Conservation (phyloP, 2,113 vertebrate genomes). For the Chlamydotis undulata region DNA sequence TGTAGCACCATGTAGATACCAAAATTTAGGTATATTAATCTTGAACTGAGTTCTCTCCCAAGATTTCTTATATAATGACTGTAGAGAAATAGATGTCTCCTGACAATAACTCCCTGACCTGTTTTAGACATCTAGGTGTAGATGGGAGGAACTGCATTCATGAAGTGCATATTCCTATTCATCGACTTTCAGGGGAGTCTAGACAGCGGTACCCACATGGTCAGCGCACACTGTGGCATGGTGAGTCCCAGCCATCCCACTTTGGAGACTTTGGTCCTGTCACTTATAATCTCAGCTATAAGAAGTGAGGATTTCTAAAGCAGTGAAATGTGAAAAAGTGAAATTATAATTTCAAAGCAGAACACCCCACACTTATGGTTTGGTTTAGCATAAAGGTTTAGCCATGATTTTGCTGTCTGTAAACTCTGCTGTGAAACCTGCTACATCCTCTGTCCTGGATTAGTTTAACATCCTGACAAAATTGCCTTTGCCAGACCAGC, state of each 20-base stretch:
- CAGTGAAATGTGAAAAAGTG: not conserved
- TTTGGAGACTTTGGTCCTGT: not conserved
- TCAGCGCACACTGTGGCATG: not conserved
- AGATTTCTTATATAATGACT: not conserved
- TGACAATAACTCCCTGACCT: not conserved
- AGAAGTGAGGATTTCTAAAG: not conserved
- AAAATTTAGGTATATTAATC: not conserved
- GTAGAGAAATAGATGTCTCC: not conserved
- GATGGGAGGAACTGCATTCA: not conserved
- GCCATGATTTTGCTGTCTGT: not conserved
- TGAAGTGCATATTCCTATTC: not conserved
- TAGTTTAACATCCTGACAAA: not conserved
- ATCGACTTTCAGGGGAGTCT: not conserved
- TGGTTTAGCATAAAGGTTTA: not conserved
- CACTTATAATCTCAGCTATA: not conserved
- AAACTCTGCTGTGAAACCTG: not conserved
- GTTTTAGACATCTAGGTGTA: not conserved
- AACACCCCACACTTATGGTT: accelerated
- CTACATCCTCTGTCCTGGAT: not conserved
- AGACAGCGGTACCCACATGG: not conserved
- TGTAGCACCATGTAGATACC: not conserved
- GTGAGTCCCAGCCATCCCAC: not conserved
- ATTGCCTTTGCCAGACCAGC: not conserved
- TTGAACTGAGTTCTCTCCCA: not conserved
- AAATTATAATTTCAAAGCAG: not conserved